These are phyloP conservation scores for Camponotus fellah DNA, from an alignment of 2,888 invertebrate species.

Conservation along the genomic window DNA sequence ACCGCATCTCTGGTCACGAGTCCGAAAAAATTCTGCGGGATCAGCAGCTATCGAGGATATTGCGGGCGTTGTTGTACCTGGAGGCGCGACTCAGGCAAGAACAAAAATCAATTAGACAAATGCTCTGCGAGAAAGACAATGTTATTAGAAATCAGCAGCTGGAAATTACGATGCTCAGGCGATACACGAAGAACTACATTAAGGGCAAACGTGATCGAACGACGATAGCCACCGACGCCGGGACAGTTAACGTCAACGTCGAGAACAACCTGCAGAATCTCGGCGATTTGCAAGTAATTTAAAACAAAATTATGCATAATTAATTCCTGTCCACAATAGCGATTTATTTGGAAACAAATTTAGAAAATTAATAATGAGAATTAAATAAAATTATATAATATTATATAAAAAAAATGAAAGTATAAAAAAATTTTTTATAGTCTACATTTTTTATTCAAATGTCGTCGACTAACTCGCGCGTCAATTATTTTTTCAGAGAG, in stretches of 20 bases:
- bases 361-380: no score
- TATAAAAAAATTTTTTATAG: not conserved
- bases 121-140: constrained; percentile 91
- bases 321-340: not conserved
- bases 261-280: constrained; percentile 61
- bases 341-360: no score
- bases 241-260: constrained; percentile 56
- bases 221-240: constrained; percentile 55
- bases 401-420: not conserved
- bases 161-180: constrained; percentile 90
- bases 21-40: constrained; percentile 90
- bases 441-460: not conserved
- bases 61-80: constrained; percentile 90
- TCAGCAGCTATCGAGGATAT: constrained; percentile 90
- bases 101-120: constrained; percentile 90
- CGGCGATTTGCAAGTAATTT: constrained; percentile 60
- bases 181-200: constrained; percentile 87
- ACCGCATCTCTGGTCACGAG: constrained; percentile 81
- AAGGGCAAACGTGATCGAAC: constrained; percentile 87
- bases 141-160: constrained; percentile 90
- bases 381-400: not conserved
- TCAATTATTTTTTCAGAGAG: constrained; percentile 57
- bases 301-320: constrained; percentile 1
- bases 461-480: not conserved
- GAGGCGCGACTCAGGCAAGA: constrained; percentile 92